phyloP scores from a whole-genome alignment of 2,113 vertebrate species.

The Callipepla squamata region DNA sequence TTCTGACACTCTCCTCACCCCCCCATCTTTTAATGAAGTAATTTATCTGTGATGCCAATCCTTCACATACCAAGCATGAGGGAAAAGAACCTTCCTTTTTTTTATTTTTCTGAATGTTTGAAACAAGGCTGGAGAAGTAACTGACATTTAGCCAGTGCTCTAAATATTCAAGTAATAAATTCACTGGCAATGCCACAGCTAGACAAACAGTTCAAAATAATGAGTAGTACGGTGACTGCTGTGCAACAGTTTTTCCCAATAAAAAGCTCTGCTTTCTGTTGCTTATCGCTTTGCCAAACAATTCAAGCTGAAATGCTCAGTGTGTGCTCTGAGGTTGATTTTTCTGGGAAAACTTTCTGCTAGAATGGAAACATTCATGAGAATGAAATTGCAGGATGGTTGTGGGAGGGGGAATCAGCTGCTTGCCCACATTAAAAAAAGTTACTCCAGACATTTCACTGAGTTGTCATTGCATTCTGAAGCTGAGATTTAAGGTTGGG shows the following conservation, averaged over 20 bases:
- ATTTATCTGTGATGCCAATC: background rate
- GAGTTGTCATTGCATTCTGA: background rate
- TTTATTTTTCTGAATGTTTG: background rate
- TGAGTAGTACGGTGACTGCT: constrained; percentile 15
- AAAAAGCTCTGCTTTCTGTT: constrained; percentile 11
- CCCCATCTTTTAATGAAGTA: background rate
- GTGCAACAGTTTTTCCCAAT: constrained; percentile 24
- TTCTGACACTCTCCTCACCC: background rate
- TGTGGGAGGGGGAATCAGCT: background rate
- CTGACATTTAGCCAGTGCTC: constrained; percentile 12
- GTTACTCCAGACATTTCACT: background rate
- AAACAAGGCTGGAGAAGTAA: constrained; percentile 8
- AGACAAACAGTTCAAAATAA: constrained; percentile 52
- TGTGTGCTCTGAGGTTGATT: constrained; percentile 18
- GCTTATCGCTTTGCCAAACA: constrained; percentile 57
- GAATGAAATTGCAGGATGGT: background rate
- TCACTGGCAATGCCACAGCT: constrained; percentile 12
- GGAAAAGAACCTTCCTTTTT: background rate
- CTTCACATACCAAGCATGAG: background rate
- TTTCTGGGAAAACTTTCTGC: constrained; percentile 25
- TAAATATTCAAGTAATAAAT: constrained; percentile 37
- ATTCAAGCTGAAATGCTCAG: constrained; percentile 26
- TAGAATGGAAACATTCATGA: constrained; percentile 33
- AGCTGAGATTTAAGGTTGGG: background rate
- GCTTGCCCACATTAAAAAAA: background rate